These are phyloP conservation scores for Pteropus rufus DNA, from an alignment of 2,797 vertebrate species.

Conservation along the genomic window DNA sequence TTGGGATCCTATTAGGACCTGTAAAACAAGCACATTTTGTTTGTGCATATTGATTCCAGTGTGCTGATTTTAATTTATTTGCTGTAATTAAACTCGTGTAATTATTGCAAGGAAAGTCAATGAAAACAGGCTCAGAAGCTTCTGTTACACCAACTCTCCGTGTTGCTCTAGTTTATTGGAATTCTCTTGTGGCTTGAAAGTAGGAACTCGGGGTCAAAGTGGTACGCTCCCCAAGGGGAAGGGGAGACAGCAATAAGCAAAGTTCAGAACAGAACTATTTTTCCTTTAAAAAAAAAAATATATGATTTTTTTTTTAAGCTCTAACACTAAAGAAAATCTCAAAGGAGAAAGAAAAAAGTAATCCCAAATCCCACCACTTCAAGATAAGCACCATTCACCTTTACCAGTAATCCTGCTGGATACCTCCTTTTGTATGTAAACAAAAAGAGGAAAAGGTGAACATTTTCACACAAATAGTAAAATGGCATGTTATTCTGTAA, in stretches of 20 bases:
- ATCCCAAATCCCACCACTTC: not conserved
- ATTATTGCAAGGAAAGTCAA: constrained; percentile 50
- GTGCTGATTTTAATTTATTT: constrained; percentile 61
- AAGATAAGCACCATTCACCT: not conserved
- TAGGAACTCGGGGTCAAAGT: not conserved
- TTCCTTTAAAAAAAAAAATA: not conserved
- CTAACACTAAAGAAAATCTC: not conserved
- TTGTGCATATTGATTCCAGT: constrained; percentile 45
- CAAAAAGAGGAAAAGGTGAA: not conserved
- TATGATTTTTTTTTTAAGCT: not conserved
- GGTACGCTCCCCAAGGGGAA: not conserved
- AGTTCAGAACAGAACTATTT: not conserved
- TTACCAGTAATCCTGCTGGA: not conserved
- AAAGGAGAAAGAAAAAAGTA: not conserved
- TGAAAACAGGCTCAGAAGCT: constrained; percentile 1
- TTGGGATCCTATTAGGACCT: not conserved
- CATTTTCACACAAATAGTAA: not conserved
- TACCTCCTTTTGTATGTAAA: not conserved
- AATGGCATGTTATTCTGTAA: not conserved
- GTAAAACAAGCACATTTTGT: constrained; percentile 38
- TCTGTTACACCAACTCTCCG: not conserved
- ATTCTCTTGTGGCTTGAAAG: not conserved
- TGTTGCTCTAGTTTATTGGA: not conserved
- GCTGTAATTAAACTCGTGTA: constrained; percentile 61
- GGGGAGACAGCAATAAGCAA: not conserved